A percentile compares a stretch with the other conserved stretches of the same genome.
These are phyloP conservation scores for Phaethon lepturus DNA, from an alignment of 2,113 vertebrate genomes.

Conservation along the genomic window DNA sequence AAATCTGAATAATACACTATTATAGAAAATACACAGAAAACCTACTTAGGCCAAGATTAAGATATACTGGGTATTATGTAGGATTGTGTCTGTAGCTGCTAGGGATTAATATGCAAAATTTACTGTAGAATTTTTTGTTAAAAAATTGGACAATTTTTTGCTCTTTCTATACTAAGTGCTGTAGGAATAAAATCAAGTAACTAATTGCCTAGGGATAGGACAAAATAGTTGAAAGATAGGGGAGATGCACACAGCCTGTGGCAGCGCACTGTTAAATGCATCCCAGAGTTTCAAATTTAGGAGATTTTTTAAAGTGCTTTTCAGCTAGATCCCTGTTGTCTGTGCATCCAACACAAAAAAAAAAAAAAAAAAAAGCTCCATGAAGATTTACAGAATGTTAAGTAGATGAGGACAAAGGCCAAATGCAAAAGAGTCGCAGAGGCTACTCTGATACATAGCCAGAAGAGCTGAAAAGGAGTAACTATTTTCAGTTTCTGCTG, in stretches of 20 bases:
- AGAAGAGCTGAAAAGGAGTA: neutral
- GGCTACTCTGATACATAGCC: neutral
- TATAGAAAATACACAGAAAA: neutral
- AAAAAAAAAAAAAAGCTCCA: neutral
- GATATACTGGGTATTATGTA: neutral
- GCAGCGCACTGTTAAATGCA: rapidly evolving
- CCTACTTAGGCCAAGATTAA: neutral
- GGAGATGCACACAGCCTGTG: neutral
- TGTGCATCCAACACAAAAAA: neutral
- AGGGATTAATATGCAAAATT: neutral
- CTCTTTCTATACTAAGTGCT: neutral
- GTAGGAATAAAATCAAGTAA: neutral
- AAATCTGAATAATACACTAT: neutral
- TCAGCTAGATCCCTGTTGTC: neutral
- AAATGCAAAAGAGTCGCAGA: neutral
- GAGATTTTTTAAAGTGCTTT: neutral
- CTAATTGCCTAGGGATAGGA: neutral
- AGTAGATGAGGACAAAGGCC: neutral
- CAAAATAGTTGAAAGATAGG: neutral
- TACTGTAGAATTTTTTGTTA: neutral
- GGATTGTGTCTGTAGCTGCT: neutral
- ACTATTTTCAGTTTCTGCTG: neutral
- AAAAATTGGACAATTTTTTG: neutral
- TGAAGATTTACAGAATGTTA: neutral
- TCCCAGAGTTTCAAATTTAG: neutral